phyloP scores from a whole-genome alignment of 92 coral and sea anemone species.

The Metridium senile region DNA sequence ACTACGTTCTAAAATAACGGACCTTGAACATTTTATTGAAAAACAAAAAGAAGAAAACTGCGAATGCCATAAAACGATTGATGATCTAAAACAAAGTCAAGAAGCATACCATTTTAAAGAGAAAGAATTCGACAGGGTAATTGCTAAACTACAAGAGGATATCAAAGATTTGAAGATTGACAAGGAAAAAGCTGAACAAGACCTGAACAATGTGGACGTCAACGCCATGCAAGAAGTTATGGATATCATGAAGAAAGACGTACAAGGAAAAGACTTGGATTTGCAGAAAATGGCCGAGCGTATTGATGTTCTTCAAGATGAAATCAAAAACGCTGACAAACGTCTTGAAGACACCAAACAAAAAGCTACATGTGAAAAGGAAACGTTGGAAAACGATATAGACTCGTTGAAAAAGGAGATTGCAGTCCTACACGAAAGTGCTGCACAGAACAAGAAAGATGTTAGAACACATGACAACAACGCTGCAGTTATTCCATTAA shows the following conservation, averaged over 20 bases:
- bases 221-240: neutral
- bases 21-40: neutral
- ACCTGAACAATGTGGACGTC: neutral
- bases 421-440: neutral
- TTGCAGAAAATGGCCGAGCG: neutral
- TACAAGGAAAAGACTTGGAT: neutral
- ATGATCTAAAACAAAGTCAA: neutral
- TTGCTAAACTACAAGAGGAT: neutral
- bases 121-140: neutral
- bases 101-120: neutral
- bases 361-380: neutral
- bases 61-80: neutral
- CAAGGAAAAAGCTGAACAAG: neutral
- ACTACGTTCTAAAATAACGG: neutral
- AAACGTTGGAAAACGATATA: neutral
- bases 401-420: neutral
- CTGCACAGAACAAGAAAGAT: neutral
- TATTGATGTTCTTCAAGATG: neutral
- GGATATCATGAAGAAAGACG: neutral
- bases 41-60: neutral
- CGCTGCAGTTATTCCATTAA: neutral
- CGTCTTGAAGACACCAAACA: neutral
- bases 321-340: neutral
- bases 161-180: neutral
- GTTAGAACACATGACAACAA: neutral